Evolutionary conservation across 2,797 vertebrate genomes (phyloP), one percentile per base, ranked within the genome.

Genomic region (Anabas testudineus): DNA sequence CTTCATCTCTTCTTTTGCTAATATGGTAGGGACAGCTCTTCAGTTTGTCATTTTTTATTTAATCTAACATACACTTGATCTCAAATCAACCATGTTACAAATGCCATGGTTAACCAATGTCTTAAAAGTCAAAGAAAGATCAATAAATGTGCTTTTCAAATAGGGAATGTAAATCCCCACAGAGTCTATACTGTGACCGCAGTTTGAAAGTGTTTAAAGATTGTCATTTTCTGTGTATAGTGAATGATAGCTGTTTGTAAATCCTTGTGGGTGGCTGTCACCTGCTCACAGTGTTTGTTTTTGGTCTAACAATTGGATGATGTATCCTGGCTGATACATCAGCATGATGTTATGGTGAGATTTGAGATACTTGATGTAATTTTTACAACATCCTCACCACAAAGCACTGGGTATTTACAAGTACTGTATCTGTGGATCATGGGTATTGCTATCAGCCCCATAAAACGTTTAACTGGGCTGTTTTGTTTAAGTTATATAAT

Each of bases 1-100:
- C 90, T 99, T 97, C 81, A 80, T 95, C 71, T 94, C 97, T 0
- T 96, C 97, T 72, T 94, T 97, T 1, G 88, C 95, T 83, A 99
- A 95, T 93, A 98, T 99, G 97, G 97, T 98, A 93, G 67, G 90
- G 45, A 68, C 26, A 10, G 30, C 43, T 70, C 19, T 54, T 43
- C 0, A 42, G 54, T 61, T 62, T 65, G 24, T 62, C 22, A 46
- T 67, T 57, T 61, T 74, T 32, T 61, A 28, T 53, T 34, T 22
- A 36, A 30, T 56, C 19, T n/a, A 24, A 49, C 43, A 43, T 7
- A 32, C n/a, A 18, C 10, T 36, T 41, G 14, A 61, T 54, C 47
- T 49, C 36, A 43, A 16, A 61, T 48, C 26, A 26, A 12, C 1
- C 18, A 52, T 15, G 14, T 34, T 12, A 26, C 4, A 28, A 19